Evolutionary conservation across 2,797 vertebrate species (phyloP), one percentile per base, ranked within the genome.

Genomic region (Botia almorhae): DNA sequence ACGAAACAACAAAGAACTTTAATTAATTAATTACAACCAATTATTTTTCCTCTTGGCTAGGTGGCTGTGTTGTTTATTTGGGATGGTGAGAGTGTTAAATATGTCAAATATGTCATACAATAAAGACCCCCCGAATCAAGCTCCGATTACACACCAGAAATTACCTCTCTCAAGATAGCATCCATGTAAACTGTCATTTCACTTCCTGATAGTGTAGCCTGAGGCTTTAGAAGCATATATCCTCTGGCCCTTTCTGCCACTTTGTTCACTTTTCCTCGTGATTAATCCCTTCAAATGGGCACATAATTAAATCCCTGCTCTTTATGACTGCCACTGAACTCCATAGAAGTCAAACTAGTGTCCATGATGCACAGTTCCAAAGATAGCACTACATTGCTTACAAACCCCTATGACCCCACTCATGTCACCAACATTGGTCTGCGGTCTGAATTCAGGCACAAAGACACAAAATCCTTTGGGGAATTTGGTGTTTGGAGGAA

Each of bases 131-230:
- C 36, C 4, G 71, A 65, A 74, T 71, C 69, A 50, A 75, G 82
- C 82, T 87, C 81, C 10, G 50, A 48, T 82, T 84, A 85, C 74
- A 80, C 68, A 12, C 73, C 80, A 71, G 63, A 82, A 74, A 82
- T 82, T 81, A 74, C 82, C 85, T 87, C 81, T 82, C 75, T 81
- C 88, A 85, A 81, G 89, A 88, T 55, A 53, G n/a, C 51, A 71
- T 86, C 87, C 90, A 88, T 90, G 89, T 90, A 89, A 91, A 90
- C 89, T 89, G 88, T 89, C 86, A 89, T 82, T 81, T 78, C 55
- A 87, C 88, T 92, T 92, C 90, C 88, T 87, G 81, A 60, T 55
- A 77, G 17, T 77, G 71, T 81, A 74, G 17, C 72, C 55, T 17
- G 58, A 19, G 74, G 84, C 69, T 86, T 90, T 85, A 69, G 83